A percentile compares a stretch with the other conserved stretches of the same genome.
Evolutionary conservation across 1,140 invertebrate species (phyloP).

Genomic region (Sitophilus oryzae): DNA sequence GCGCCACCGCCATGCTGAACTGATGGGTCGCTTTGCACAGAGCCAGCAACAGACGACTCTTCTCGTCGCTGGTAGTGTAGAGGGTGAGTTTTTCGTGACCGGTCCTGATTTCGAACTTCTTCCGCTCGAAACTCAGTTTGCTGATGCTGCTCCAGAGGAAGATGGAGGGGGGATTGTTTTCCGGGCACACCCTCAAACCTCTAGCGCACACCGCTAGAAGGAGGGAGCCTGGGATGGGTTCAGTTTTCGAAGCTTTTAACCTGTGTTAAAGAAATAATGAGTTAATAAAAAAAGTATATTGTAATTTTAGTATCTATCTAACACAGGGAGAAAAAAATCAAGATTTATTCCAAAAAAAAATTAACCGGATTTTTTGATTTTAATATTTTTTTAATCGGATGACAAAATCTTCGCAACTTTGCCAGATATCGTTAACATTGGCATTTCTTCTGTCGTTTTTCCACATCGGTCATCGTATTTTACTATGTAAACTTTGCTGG

Average conservation of each 20-base stretch:
- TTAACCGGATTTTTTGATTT: too few relatives aligned
- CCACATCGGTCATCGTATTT: too few relatives aligned
- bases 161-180: constrained; percentile 59
- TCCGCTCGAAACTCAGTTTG: constrained; percentile 90
- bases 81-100: constrained; percentile 82
- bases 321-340: too few relatives aligned
- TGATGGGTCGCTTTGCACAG: constrained; percentile 89
- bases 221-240: constrained; percentile 63
- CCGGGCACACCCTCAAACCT: constrained; percentile 76
- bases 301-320: not conserved
- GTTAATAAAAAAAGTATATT: not conserved
- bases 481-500: too few relatives aligned
- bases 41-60: constrained; percentile 81
- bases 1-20: constrained; percentile 88
- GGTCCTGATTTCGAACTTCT: constrained; percentile 92
- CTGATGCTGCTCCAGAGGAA: constrained; percentile 92
- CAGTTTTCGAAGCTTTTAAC: constrained; percentile 76
- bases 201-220: constrained; percentile 78
- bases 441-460: too few relatives aligned
- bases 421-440: too few relatives aligned
- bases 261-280: constrained; percentile 39
- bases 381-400: too few relatives aligned
- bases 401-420: too few relatives aligned
- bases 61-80: constrained; percentile 85
- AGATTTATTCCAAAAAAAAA: too few relatives aligned